Conservation (phyloP, 2,888 invertebrate species). For the Trichopoda pennipes region DNA sequence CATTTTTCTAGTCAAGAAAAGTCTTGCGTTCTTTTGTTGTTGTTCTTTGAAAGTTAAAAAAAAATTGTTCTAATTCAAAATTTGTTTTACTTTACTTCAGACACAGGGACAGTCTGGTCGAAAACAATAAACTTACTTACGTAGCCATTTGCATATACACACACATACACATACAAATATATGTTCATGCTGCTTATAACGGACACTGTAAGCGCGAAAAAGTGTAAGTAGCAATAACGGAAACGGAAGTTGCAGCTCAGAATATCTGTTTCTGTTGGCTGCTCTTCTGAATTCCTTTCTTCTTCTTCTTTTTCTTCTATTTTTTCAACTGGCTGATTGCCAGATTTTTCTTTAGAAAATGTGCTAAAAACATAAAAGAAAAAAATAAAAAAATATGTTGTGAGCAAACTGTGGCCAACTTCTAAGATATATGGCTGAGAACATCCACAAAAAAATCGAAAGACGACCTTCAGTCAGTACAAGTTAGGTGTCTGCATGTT, state of each 20-base stretch:
- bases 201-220: slow-evolving; percentile 68
- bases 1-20: neutral
- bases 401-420: slow-evolving; percentile 61
- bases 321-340: slow-evolving; percentile 65
- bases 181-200: slow-evolving; percentile 42
- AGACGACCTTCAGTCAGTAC: slow-evolving; percentile 64
- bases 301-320: slow-evolving; percentile 6
- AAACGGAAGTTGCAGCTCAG: slow-evolving; percentile 70
- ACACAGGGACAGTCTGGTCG: slow-evolving; percentile 38
- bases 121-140: slow-evolving; percentile 18
- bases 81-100: slow-evolving; percentile 32
- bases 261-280: slow-evolving; percentile 55
- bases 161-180: neutral
- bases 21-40: neutral
- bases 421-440: slow-evolving; percentile 46
- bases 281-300: slow-evolving; percentile 10
- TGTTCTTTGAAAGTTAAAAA: slow-evolving; percentile 1
- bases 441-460: slow-evolving; percentile 5
- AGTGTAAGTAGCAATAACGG: slow-evolving; percentile 67
- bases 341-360: slow-evolving; percentile 58
- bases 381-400: slow-evolving; percentile 54
- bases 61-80: slow-evolving; percentile 32
- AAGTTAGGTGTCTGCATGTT: slow-evolving; percentile 53
- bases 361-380: slow-evolving; percentile 26
- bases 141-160: neutral